Evolutionary conservation across 2,113 vertebrate species (phyloP).

Genomic region (Eulemur macaco): DNA sequence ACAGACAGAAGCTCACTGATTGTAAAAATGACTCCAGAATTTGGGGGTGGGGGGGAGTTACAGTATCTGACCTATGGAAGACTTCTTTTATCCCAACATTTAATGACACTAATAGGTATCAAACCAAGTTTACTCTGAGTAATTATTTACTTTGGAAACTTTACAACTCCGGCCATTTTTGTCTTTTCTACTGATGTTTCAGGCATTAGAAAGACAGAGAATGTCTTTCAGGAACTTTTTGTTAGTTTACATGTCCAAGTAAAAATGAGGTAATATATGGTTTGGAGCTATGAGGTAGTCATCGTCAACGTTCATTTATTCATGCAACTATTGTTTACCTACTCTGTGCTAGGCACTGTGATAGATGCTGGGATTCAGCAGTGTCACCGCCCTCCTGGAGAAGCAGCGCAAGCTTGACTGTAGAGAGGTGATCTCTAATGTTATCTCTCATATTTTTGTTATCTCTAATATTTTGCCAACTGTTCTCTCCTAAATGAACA

Average conservation of each 20-base stretch:
- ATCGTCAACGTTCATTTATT: not conserved
- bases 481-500: not conserved
- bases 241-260: not conserved
- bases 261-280: not conserved
- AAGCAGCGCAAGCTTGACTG: not conserved
- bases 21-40: not conserved
- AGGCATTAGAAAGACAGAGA: not conserved
- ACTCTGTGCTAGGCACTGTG: not conserved
- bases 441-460: not conserved
- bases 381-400: not conserved
- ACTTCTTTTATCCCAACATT: not conserved
- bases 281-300: not conserved
- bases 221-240: not conserved
- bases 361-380: not conserved
- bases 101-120: not conserved
- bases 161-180: not conserved
- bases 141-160: conserved; percentile 8
- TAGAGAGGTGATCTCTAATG: not conserved
- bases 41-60: not conserved
- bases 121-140: not conserved
- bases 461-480: not conserved
- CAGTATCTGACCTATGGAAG: not conserved
- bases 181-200: not conserved
- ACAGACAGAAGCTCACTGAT: not conserved
- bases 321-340: not conserved